Percentiles rank a stretch among this genome's conserved stretches.
Evolutionary conservation across 2,888 invertebrate genomes (phyloP).

Genomic region (Pseudococcus jackbeardsleyi): DNA sequence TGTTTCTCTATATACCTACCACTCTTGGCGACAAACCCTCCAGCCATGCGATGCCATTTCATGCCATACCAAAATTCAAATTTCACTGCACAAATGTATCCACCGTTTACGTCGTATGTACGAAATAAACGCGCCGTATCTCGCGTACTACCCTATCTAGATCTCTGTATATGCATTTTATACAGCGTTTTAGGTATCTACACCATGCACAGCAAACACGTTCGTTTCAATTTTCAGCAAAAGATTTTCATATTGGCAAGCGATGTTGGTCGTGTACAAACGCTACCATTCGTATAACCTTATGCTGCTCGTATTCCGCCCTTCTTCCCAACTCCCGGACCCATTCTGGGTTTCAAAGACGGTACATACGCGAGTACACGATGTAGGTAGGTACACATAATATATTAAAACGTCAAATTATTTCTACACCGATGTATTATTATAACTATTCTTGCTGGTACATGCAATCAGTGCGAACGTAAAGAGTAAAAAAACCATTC

Average conservation of each 20-base stretch:
- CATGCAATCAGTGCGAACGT: background rate
- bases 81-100: conserved; percentile 12
- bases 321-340: background rate
- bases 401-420: conserved; percentile 43
- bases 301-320: background rate
- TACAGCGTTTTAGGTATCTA: background rate
- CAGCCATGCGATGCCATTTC: background rate
- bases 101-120: background rate
- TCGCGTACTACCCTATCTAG: background rate
- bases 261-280: background rate
- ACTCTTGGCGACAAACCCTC: background rate
- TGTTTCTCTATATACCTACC: background rate
- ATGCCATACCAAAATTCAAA: conserved; percentile 7
- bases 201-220: background rate
- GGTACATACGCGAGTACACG: background rate
- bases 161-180: background rate
- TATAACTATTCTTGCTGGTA: background rate
- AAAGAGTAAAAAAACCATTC: background rate
- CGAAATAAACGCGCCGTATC: background rate
- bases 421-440: background rate
- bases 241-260: conserved; percentile 25
- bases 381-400: background rate
- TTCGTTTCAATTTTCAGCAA: conserved; percentile 4
- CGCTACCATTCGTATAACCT: background rate
- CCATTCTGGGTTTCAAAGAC: background rate